These are phyloP conservation scores for Lycophotia porphyrea DNA, from an alignment of 2,888 invertebrate species.

Conservation along the genomic window DNA sequence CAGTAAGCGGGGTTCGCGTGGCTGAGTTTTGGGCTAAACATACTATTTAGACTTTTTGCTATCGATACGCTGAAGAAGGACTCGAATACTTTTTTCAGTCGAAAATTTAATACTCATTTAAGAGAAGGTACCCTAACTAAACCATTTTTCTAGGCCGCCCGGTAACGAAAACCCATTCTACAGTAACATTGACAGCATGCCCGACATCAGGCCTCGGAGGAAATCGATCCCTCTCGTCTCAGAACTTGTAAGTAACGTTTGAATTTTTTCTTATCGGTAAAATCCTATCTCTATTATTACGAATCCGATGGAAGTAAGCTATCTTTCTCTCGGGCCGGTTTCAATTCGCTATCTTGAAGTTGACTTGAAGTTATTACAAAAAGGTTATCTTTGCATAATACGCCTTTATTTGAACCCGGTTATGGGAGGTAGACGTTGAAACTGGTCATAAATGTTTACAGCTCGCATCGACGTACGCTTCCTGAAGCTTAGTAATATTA, in stretches of 20 bases:
- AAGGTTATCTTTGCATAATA: conserved; percentile 58
- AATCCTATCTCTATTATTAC: conserved; percentile 69
- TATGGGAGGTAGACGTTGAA: conserved; percentile 83
- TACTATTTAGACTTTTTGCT: too few relatives aligned
- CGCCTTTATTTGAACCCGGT: conserved; percentile 60
- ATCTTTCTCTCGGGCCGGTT: conserved; percentile 81
- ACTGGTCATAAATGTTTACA: conserved; percentile 87
- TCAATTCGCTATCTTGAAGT: conserved; percentile 80
- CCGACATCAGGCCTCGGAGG: conserved; percentile 98
- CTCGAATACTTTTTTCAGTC: not conserved
- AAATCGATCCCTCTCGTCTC: conserved; percentile 99
- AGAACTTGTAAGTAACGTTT: conserved; percentile 96
- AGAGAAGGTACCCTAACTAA: conserved; percentile 4
- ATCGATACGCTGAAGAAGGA: too few relatives aligned
- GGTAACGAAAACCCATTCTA: conserved; percentile 98
- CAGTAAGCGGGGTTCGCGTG: too few relatives aligned
- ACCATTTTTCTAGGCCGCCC: conserved; percentile 92
- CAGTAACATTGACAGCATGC: conserved; percentile 99
- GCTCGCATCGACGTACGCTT: conserved; percentile 89
- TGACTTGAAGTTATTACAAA: conserved; percentile 59
- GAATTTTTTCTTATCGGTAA: conserved; percentile 58
- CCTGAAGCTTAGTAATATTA: conserved; percentile 89
- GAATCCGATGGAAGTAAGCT: conserved; percentile 81
- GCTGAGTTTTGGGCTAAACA: too few relatives aligned
- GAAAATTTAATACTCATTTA: not conserved